Percentiles rank a stretch among this genome's conserved stretches.
These are phyloP conservation scores for Oenanthe oenanthe DNA, from an alignment of 2,113 vertebrate species.

Conservation along the genomic window DNA sequence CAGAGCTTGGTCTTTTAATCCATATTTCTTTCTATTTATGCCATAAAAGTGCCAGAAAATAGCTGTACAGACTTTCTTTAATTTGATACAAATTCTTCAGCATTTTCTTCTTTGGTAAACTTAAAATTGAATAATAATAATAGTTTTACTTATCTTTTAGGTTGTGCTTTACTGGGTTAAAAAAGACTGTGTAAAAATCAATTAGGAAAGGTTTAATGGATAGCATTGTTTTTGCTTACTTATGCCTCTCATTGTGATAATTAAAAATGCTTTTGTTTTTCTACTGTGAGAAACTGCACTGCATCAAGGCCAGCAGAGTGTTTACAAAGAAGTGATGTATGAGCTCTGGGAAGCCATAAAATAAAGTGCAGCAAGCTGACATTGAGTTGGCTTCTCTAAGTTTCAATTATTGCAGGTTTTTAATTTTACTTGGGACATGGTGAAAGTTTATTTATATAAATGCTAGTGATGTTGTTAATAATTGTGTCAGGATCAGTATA, in stretches of 20 bases:
- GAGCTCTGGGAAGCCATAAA: background rate
- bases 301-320: conserved; percentile 24
- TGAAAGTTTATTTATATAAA: background rate
- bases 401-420: background rate
- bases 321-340: conserved; percentile 4
- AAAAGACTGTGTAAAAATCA: background rate
- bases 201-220: conserved; percentile 9
- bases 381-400: background rate
- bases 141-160: background rate
- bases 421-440: background rate
- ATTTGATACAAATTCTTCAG: background rate
- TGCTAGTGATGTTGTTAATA: background rate
- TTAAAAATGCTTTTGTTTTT: conserved; percentile 38
- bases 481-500: background rate
- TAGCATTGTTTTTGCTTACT: conserved; percentile 18
- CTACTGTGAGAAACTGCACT: background rate
- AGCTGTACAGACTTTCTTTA: background rate
- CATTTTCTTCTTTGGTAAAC: background rate
- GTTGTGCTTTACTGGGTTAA: background rate
- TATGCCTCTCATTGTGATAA: conserved; percentile 23
- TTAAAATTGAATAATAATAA: background rate
- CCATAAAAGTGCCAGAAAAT: background rate
- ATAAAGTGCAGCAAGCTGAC: background rate
- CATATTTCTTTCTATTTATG: background rate
- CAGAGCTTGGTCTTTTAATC: background rate